Base-by-base conservation (phyloP, 2,888 invertebrate genomes). In the Blastobasis adustella region DNA sequence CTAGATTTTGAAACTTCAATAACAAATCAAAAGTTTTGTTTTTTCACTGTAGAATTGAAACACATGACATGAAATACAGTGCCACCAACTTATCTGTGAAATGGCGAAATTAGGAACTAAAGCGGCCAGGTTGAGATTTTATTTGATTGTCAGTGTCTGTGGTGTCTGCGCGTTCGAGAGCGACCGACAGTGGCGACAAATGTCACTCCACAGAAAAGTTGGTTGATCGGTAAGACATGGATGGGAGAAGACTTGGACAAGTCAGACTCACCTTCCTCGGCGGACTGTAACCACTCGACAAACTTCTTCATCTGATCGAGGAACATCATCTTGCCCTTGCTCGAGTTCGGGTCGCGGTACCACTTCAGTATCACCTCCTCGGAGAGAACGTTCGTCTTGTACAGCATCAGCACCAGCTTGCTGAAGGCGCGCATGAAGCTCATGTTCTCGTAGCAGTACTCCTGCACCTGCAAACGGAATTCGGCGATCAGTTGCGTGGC, bases 381-480 rank as follows among this genome's bases (percentile, higher is more conserved):
- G 38, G 96, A 96, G 65, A 98, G 91, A 58, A 98, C 96, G 82
- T 98, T 97, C 71, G 95, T 96, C 92, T 97, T 98, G 90, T 98
- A 98, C 89, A 98, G 94, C 76, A 98, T 93, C 85, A 98, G 92
- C 71, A 98, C 94, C 72, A 98, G 97, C 90, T 98, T 98, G 82
- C 96, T 96, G 93, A 98, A 98, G 82, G 96, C 96, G 80, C 97
- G 96, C 96, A 98, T 97, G 87, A 98, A 98, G 82, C 95, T 96
- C 98, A 98, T 98, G 90, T 98, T 98, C 80, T 98, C 98, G 83
- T 98, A 98, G 89, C 98, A 98, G 87, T 95, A 98, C 79, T 98
- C 98, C 87, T 98, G 98, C 67, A 98, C 95, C 86, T 87, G 67
- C 0, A 45, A 36, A 6, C 44, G 9, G 0, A 44, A 42, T 42